A percentile compares a stretch with the other conserved stretches of the same genome.
Conservation (phyloP, 2,113 vertebrate genomes). For the Noctilio leporinus region DNA sequence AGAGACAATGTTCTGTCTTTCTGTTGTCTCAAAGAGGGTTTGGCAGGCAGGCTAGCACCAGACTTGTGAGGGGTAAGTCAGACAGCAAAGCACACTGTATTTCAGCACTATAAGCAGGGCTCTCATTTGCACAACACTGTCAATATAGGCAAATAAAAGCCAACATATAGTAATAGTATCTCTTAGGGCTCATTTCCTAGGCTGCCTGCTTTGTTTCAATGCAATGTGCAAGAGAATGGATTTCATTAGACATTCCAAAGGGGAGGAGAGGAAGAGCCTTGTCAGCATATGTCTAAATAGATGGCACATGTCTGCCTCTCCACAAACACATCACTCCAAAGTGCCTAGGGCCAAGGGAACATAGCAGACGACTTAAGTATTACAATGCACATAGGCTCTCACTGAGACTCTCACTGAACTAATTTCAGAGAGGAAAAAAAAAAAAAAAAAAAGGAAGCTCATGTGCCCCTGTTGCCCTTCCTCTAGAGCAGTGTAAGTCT, state of each 20-base stretch:
- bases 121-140: slow-evolving; percentile 5
- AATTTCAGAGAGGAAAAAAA: not conserved
- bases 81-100: not conserved
- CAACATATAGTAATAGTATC: not conserved
- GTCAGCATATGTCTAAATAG: not conserved
- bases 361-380: not conserved
- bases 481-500: not conserved
- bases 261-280: not conserved
- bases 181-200: slow-evolving; percentile 18
- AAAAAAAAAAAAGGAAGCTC: not conserved
- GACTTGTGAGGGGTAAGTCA: slow-evolving; percentile 15
- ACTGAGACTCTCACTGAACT: not conserved
- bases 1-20: not conserved
- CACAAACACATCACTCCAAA: not conserved
- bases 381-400: not conserved
- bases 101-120: not conserved
- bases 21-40: not conserved
- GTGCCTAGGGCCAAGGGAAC: not conserved
- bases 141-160: slow-evolving; percentile 38
- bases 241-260: slow-evolving; percentile 27
- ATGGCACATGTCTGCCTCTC: not conserved
- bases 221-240: not conserved
- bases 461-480: not conserved
- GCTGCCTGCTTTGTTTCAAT: not conserved
- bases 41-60: not conserved